Evolutionary conservation across 2,797 vertebrate species (phyloP).

Genomic region (Melanogrammus aeglefinus): DNA sequence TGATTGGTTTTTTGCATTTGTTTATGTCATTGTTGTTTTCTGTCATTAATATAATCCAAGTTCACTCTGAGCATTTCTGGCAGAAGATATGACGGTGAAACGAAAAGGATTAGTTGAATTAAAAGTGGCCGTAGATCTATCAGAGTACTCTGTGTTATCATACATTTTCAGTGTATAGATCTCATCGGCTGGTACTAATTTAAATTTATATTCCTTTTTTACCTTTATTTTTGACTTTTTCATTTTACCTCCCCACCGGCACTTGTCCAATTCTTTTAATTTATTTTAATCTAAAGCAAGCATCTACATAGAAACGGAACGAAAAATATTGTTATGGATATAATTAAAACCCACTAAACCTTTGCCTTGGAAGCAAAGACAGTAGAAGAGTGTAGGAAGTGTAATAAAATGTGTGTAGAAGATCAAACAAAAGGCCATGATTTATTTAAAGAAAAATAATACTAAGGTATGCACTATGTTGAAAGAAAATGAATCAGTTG

Average conservation of each 20-base stretch:
- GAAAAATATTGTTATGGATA: neutral
- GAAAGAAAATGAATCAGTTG: neutral
- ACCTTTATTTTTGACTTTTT: neutral
- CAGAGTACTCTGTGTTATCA: neutral
- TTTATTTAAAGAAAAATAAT: neutral
- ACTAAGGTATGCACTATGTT: neutral
- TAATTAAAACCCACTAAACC: neutral
- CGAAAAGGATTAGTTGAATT: no score
- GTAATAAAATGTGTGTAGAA: neutral
- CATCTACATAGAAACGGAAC: neutral
- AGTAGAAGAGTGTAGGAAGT: neutral
- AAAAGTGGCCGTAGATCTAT: neutral
- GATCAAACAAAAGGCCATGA: neutral
- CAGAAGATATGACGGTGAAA: neutral
- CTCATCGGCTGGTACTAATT: neutral
- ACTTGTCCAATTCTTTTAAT: neutral
- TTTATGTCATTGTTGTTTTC: neutral
- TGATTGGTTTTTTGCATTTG: neutral
- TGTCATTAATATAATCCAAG: neutral
- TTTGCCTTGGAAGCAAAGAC: neutral
- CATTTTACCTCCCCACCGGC: neutral
- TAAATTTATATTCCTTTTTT: neutral
- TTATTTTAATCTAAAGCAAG: neutral
- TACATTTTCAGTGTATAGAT: neutral
- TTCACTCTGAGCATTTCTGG: neutral